A percentile compares a stretch with the other conserved stretches of the same genome.
Conservation (phyloP, 1,140 invertebrate species). For the Tetramorium alpestre region DNA sequence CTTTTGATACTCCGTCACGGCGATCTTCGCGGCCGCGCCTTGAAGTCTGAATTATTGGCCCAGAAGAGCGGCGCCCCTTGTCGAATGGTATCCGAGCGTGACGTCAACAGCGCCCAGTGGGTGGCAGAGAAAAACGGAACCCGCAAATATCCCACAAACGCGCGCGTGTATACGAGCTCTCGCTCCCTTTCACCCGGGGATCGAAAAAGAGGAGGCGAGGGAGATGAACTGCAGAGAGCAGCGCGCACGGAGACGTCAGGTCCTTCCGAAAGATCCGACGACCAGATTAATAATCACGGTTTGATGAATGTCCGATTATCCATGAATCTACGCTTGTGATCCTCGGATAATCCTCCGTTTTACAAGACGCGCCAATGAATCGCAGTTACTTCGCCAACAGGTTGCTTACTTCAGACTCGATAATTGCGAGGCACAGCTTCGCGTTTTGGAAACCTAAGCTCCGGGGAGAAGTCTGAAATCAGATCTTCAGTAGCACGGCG, state of each 20-base stretch:
- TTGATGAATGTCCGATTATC: constrained; percentile 16
- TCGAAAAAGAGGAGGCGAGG: background rate
- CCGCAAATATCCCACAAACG: constrained; percentile 50
- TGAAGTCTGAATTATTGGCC: constrained; percentile 78
- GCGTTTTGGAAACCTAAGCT: background rate
- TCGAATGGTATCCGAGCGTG: constrained; percentile 77
- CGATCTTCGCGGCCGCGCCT: constrained; percentile 75
- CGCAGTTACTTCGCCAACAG: background rate
- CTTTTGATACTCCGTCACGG: constrained; percentile 75
- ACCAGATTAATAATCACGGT: background rate
- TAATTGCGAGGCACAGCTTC: background rate
- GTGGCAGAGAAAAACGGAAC: constrained; percentile 66
- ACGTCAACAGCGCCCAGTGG: constrained; percentile 69
- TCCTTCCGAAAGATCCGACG: background rate
- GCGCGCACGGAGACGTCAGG: background rate
- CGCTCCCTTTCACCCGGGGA: background rate
- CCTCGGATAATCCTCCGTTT: background rate
- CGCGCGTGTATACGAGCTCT: constrained; percentile 41
- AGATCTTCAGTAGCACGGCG: background rate
- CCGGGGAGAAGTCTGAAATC: background rate
- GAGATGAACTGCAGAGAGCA: background rate
- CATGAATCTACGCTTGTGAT: background rate
- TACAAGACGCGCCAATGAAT: background rate
- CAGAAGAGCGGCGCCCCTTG: constrained; percentile 76
- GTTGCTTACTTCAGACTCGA: background rate